These are phyloP conservation scores for Cylindroiulus punctatus DNA, from an alignment of 2,888 invertebrate species.

Conservation along the genomic window DNA sequence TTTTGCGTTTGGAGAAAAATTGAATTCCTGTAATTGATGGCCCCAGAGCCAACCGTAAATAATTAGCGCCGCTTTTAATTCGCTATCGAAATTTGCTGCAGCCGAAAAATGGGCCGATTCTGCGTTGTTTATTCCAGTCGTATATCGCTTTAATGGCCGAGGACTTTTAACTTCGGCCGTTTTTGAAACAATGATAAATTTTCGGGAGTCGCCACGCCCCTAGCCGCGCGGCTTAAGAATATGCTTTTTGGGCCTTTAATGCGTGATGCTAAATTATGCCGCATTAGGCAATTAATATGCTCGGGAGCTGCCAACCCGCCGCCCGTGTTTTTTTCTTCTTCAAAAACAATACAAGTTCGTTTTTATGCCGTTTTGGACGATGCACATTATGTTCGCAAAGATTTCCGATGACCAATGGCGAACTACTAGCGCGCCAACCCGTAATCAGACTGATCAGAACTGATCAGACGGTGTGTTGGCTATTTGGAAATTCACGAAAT, in stretches of 20 bases:
- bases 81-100: neutral
- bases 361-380: neutral
- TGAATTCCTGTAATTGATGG: neutral
- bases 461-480: neutral
- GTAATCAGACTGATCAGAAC: too few species aligned
- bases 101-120: neutral
- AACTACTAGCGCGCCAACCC: neutral
- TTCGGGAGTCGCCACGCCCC: slow-evolving; percentile 34
- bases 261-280: slow-evolving; percentile 37
- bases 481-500: neutral
- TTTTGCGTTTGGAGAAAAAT: neutral
- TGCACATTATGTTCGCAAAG: neutral
- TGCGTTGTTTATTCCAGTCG: slow-evolving; percentile 12
- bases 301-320: slow-evolving; percentile 15
- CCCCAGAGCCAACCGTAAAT: neutral
- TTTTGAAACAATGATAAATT: slow-evolving; percentile 31
- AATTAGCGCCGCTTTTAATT: slow-evolving; percentile 25
- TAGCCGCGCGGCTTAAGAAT: neutral
- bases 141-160: slow-evolving; percentile 26
- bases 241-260: slow-evolving; percentile 5
- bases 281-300: slow-evolving; percentile 24
- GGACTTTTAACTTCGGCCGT: slow-evolving; percentile 7
- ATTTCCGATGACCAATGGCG: neutral
- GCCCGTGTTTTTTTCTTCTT: neutral
- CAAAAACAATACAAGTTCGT: neutral